Percentiles rank a stretch among this genome's conserved stretches.
phyloP scores from a whole-genome alignment of 2,113 vertebrate species.

The Laticauda laticaudata region DNA sequence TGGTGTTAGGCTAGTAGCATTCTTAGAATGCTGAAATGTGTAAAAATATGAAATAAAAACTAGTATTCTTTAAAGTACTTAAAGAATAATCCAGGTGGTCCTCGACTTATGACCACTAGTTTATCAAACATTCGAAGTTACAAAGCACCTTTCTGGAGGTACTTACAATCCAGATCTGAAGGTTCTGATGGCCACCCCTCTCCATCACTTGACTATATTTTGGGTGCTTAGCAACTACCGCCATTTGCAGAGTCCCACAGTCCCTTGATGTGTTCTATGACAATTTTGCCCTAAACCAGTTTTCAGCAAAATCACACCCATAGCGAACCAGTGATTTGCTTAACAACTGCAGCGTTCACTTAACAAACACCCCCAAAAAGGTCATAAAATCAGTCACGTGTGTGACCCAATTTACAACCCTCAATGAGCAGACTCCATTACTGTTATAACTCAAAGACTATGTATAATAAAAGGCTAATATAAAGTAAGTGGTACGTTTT shows the following conservation, averaged over 20 bases:
- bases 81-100: background rate
- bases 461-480: background rate
- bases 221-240: background rate
- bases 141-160: background rate
- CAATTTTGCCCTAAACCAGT: background rate
- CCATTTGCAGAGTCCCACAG: background rate
- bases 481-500: background rate
- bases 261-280: background rate
- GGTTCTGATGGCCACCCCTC: background rate
- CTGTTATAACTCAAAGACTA: background rate
- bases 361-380: background rate
- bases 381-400: background rate
- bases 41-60: background rate
- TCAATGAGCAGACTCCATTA: background rate
- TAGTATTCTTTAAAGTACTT: background rate
- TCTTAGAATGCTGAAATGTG: background rate
- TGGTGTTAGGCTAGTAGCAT: background rate
- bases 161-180: background rate
- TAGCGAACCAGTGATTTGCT: background rate
- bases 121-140: background rate
- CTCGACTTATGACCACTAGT: background rate
- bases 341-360: background rate
- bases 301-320: background rate
- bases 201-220: background rate
- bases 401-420: background rate